A percentile compares a stretch with the other conserved stretches of the same genome.
These are phyloP conservation scores for Scaptomyza polygonia DNA, from an alignment of 2,888 invertebrate species.

Conservation along the genomic window DNA sequence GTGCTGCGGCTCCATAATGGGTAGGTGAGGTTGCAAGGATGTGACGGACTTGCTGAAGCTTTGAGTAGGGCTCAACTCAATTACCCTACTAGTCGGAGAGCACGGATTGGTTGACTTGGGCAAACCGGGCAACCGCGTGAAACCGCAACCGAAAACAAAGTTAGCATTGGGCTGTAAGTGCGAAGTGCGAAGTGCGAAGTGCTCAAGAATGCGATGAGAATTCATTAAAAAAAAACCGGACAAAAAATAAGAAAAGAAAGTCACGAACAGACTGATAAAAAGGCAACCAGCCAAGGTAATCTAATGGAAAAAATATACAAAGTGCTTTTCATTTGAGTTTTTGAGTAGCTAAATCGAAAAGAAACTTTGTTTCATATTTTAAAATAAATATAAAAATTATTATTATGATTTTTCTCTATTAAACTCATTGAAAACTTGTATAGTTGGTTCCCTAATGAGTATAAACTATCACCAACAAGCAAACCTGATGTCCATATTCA, in stretches of 20 bases:
- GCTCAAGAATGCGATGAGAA: not conserved
- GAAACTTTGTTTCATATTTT: no score
- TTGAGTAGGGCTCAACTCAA: constrained; percentile 22
- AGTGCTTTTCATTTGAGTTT: no score
- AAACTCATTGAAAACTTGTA: no score
- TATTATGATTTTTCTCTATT: no score
- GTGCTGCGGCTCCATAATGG: constrained; percentile 5
- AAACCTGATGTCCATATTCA: no score
- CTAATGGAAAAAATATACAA: no score
- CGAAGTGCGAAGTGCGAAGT: constrained; percentile 2
- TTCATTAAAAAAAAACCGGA: not conserved
- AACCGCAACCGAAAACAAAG: not conserved
- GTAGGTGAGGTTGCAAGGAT: not conserved
- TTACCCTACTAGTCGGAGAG: constrained; percentile 18
- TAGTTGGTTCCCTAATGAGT: no score
- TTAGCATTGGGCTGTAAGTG: constrained; percentile 10
- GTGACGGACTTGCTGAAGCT: not conserved
- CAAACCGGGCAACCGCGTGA: not conserved
- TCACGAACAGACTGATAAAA: not conserved
- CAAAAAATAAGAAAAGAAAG: not conserved
- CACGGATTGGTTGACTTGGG: constrained; percentile 11
- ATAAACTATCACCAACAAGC: no score
- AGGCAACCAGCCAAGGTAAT: not conserved
- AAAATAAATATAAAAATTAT: no score
- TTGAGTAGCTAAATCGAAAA: no score